A percentile compares a stretch with the other conserved stretches of the same genome.
These are phyloP conservation scores for Hemicentrotus pulcherrimus DNA, from an alignment of 35 echinoderm and acorn worm genomes.

Conservation along the genomic window DNA sequence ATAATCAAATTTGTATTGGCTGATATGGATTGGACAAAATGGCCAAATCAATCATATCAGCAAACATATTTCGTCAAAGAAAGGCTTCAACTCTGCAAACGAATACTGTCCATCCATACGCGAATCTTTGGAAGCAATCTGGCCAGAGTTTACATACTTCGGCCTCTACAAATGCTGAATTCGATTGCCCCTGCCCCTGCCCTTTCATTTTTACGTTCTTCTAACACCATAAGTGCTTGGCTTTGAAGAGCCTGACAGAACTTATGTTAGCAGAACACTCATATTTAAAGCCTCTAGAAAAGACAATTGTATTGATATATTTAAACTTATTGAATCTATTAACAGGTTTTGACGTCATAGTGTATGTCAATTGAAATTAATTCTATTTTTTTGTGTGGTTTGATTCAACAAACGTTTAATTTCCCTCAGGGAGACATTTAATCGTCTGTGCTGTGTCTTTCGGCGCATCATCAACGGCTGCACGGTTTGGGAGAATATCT, in stretches of 20 bases:
- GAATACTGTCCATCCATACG: neutral
- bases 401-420: neutral
- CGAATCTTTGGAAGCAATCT: neutral
- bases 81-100: neutral
- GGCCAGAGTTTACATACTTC: neutral
- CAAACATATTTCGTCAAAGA: too few species aligned
- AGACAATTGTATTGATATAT: neutral
- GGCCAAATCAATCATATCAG: too few species aligned
- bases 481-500: neutral
- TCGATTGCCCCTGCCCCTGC: neutral
- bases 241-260: neutral
- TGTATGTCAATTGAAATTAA: neutral
- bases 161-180: neutral
- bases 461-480: neutral
- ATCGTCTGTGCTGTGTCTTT: neutral
- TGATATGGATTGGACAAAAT: too few species aligned
- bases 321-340: neutral
- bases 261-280: neutral
- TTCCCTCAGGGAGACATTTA: neutral
- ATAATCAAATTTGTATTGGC: too few species aligned
- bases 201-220: neutral
- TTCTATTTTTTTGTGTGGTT: neutral
- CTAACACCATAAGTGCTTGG: neutral
- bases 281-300: neutral
- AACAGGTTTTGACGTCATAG: neutral